These are phyloP conservation scores for Ectropis grisescens DNA, from an alignment of 1,140 invertebrate species.

Conservation along the genomic window DNA sequence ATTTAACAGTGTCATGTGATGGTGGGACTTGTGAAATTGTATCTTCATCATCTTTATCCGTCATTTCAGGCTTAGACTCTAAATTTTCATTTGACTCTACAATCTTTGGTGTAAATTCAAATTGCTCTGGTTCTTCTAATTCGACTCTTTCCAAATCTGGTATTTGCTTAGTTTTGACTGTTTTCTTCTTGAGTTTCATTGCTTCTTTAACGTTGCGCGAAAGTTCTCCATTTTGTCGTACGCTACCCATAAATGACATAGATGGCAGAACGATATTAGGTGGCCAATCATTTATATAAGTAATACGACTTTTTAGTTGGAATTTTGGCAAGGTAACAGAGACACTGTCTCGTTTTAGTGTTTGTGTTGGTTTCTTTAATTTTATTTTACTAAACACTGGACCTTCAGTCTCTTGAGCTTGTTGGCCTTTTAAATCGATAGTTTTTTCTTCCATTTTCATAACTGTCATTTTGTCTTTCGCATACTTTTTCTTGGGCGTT, in stretches of 20 bases:
- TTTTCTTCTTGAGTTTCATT: conserved; percentile 74
- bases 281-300: conserved; percentile 73
- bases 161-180: conserved; percentile 56
- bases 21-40: too few species aligned
- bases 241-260: conserved; percentile 67
- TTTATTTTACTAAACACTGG: conserved; percentile 74
- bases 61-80: too few species aligned
- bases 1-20: too few species aligned
- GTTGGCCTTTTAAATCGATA: conserved; percentile 37
- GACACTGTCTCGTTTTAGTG: conserved; percentile 63
- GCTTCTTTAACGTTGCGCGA: conserved; percentile 80
- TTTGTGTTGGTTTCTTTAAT: conserved; percentile 70
- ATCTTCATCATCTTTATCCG: too few species aligned
- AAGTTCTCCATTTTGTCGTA: conserved; percentile 74
- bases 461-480: conserved; percentile 25
- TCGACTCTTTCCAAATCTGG: conserved; percentile 68
- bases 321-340: conserved; percentile 73
- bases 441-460: conserved; percentile 31
- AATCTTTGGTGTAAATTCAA: conserved; percentile 17
- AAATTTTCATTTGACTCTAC: too few species aligned
- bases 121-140: conserved; percentile 70
- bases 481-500: conserved; percentile 1
- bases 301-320: conserved; percentile 75
- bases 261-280: conserved; percentile 64
- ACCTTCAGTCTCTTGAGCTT: conserved; percentile 47